Conservation (phyloP, 2,797 vertebrate genomes). For the Esox lucius region DNA sequence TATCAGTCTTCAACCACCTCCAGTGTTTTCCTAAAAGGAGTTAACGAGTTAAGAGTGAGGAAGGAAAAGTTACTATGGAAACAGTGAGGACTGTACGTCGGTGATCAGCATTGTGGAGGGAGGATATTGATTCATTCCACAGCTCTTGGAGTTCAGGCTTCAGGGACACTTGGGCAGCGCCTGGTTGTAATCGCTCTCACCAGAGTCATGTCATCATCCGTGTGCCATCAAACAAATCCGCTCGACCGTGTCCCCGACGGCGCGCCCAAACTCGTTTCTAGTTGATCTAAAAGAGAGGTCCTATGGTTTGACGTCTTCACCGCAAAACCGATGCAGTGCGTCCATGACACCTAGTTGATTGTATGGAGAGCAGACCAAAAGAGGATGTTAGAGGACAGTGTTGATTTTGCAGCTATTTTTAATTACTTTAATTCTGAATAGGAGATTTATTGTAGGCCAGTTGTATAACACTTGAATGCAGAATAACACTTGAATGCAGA, state of each 20-base stretch:
- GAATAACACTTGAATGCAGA: too few species aligned
- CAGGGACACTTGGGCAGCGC: constrained; percentile 2
- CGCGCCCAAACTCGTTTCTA: background rate
- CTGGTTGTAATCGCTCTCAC: background rate
- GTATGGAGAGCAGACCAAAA: too few species aligned
- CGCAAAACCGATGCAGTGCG: background rate
- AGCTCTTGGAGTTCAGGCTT: constrained; percentile 33
- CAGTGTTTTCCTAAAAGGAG: constrained; percentile 66
- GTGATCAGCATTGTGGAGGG: constrained; percentile 68
- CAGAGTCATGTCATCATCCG: background rate
- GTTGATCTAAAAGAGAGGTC: background rate
- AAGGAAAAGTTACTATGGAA: constrained; percentile 73
- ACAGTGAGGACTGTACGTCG: constrained; percentile 56
- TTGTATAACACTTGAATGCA: too few species aligned
- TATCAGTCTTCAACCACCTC: constrained; percentile 29
- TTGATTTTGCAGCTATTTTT: too few species aligned
- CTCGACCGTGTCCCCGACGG: background rate
- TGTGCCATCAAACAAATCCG: background rate
- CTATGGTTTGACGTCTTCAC: background rate
- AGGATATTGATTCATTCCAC: constrained; percentile 31
- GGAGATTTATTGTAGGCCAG: too few species aligned
- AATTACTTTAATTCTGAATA: too few species aligned
- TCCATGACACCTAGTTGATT: background rate
- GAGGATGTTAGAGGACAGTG: too few species aligned
- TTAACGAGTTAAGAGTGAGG: constrained; percentile 69